Evolutionary conservation across 2,888 invertebrate genomes (phyloP).

Genomic region (Drosophila vallismaia): DNA sequence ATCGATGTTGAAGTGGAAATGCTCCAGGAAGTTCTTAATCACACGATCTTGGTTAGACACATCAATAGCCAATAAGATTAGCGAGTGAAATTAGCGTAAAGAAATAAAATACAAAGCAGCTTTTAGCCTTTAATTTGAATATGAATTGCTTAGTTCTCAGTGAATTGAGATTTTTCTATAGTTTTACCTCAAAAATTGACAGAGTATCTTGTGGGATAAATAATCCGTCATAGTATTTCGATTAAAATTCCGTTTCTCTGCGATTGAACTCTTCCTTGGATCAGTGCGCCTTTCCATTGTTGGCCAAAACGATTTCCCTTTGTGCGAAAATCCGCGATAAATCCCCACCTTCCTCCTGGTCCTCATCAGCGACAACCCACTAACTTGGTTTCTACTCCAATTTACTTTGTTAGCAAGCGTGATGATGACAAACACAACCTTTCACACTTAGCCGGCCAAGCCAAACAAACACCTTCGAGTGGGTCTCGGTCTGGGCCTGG

Average conservation of each 20-base stretch:
- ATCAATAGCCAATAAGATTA: slow-evolving; percentile 5
- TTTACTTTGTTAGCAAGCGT: slow-evolving; percentile 47
- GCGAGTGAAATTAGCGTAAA: slow-evolving; percentile 19
- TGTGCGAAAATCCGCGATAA: slow-evolving; percentile 20
- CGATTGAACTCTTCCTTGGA: slow-evolving; percentile 44
- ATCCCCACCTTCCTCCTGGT: slow-evolving; percentile 2
- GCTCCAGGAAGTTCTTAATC: slow-evolving; percentile 36
- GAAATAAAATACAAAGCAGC: neutral
- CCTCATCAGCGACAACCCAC: slow-evolving; percentile 41
- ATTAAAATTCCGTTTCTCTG: slow-evolving; percentile 11
- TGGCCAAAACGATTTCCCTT: slow-evolving; percentile 34
- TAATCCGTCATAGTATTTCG: neutral
- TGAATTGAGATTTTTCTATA: neutral
- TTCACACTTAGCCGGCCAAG: slow-evolving; percentile 60
- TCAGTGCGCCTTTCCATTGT: slow-evolving; percentile 34
- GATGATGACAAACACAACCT: slow-evolving; percentile 66
- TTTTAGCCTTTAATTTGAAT: neutral
- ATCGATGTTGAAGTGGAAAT: slow-evolving; percentile 31
- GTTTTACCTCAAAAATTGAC: neutral
- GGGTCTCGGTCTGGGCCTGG: slow-evolving; percentile 2
- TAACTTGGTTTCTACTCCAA: slow-evolving; percentile 48
- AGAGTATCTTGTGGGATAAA: neutral
- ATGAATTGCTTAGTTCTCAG: neutral
- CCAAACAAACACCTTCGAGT: slow-evolving; percentile 24
- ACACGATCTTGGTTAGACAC: slow-evolving; percentile 20